A percentile compares a stretch with the other conserved stretches of the same genome.
Conservation (phyloP, 2,113 vertebrate species). For the Gracilinanus agilis region DNA sequence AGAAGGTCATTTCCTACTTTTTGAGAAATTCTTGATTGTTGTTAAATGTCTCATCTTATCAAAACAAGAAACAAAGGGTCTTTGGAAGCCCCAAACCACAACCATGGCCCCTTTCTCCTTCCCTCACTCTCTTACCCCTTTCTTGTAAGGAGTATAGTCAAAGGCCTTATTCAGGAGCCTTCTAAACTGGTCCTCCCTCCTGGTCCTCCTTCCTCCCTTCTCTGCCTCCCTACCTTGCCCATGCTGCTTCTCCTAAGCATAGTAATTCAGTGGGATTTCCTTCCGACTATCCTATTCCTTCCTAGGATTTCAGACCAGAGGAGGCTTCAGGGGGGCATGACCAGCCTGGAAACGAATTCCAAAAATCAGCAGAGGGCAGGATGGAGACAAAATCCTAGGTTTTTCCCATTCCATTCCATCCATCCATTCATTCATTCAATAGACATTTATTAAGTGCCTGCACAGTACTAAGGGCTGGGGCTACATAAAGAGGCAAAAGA, state of each 20-base stretch:
- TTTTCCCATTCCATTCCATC: no score
- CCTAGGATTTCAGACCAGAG: no score
- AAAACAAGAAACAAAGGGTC: constrained; percentile 43
- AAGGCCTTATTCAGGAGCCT: background rate
- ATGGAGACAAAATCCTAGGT: no score
- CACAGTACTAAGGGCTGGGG: no score
- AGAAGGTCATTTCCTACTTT: constrained; percentile 50
- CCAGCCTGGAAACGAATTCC: no score
- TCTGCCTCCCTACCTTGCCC: background rate
- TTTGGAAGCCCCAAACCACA: constrained; percentile 5
- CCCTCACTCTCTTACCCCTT: background rate
- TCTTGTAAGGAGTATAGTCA: background rate
- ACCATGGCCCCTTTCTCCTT: background rate
- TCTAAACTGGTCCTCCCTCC: background rate
- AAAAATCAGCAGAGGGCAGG: no score
- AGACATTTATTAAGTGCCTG: no score
- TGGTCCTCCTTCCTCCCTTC: background rate
- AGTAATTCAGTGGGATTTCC: no score
- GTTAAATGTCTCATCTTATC: constrained; percentile 43
- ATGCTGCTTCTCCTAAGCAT: background rate
- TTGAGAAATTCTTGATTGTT: constrained; percentile 42
- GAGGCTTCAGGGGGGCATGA: no score
- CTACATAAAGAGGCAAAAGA: no score
- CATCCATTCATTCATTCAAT: no score
- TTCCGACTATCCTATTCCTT: no score